These are phyloP conservation scores for Maccullochella peelii DNA, from an alignment of 2,113 vertebrate species.

Conservation along the genomic window DNA sequence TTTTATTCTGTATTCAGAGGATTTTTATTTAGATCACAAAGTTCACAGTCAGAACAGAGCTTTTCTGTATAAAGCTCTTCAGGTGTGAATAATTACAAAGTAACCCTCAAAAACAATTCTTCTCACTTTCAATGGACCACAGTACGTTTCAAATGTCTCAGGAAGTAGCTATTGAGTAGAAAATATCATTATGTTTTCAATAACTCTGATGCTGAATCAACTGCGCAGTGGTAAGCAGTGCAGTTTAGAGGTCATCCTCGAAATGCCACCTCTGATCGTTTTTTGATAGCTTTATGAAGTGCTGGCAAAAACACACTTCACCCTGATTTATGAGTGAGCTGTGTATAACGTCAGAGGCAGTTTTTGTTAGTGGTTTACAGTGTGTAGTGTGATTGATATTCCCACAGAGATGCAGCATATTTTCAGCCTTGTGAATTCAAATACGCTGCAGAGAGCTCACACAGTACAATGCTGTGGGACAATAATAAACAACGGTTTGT, in stretches of 20 bases:
- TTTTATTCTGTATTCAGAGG: constrained; percentile 49
- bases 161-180: constrained; percentile 61
- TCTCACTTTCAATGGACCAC: constrained; percentile 48
- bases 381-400: constrained; percentile 44
- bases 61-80: constrained; percentile 47
- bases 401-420: constrained; percentile 16
- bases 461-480: neutral
- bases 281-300: constrained; percentile 57
- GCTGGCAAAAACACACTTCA: constrained; percentile 28
- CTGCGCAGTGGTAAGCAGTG: constrained; percentile 35
- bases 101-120: constrained; percentile 51
- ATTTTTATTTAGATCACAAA: constrained; percentile 45
- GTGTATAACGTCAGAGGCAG: constrained; percentile 21
- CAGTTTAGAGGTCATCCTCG: constrained; percentile 67
- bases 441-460: neutral
- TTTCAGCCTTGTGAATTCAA: constrained; percentile 40
- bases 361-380: constrained; percentile 30
- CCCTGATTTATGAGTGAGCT: constrained; percentile 59
- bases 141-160: constrained; percentile 61
- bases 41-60: constrained; percentile 42
- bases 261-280: constrained; percentile 69
- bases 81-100: constrained; percentile 53
- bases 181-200: constrained; percentile 67
- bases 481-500: neutral
- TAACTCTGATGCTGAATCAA: constrained; percentile 59